A percentile compares a stretch with the other conserved stretches of the same genome.
phyloP scores from a whole-genome alignment of 2,888 invertebrate genomes.

The Gortyna flavago region DNA sequence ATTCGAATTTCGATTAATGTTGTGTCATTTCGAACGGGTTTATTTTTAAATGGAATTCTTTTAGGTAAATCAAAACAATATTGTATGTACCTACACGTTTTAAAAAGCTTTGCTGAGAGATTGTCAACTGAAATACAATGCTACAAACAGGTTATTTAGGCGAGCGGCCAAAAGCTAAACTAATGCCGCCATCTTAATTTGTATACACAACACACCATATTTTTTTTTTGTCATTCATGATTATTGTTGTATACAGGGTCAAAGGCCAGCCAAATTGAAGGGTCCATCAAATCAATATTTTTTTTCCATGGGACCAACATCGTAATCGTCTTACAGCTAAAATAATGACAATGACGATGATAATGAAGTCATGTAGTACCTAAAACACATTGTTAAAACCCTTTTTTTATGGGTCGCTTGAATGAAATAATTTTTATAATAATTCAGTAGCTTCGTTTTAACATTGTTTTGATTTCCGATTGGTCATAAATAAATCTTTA shows the following conservation, averaged over 20 bases:
- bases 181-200: neutral
- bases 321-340: too few species aligned
- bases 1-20: conserved; percentile 10
- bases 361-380: too few species aligned
- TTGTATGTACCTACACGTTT: neutral
- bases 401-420: neutral
- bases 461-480: neutral
- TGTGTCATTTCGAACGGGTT: neutral
- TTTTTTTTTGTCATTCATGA: too few species aligned
- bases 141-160: neutral
- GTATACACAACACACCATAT: too few species aligned
- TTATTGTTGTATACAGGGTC: too few species aligned
- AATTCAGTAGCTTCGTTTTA: neutral
- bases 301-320: too few species aligned
- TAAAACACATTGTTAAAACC: too few species aligned
- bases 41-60: neutral
- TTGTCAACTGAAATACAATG: neutral
- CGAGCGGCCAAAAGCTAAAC: neutral
- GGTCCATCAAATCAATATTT: too few species aligned
- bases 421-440: conserved; percentile 30
- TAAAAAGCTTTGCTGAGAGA: neutral
- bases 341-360: too few species aligned
- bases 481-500: conserved; percentile 7
- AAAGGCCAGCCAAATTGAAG: too few species aligned
- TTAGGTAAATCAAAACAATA: neutral